Percentiles rank a stretch among this genome's conserved stretches.
phyloP scores from a whole-genome alignment of 2,797 vertebrate species.

The Acanthornis magna region DNA sequence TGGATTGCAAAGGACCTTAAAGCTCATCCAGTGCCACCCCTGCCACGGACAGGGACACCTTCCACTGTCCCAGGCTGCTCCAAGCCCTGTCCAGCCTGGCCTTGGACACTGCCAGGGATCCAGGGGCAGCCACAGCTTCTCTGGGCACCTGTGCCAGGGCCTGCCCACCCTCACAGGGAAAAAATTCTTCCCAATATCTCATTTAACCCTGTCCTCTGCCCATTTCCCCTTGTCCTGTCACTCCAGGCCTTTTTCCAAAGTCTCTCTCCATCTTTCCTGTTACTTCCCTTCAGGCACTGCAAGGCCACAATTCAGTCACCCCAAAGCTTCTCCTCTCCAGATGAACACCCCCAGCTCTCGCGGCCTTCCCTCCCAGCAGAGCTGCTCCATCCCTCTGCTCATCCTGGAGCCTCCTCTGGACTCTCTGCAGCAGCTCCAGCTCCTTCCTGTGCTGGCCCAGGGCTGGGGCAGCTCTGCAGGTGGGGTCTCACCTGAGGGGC shows the following conservation, averaged over 20 bases:
- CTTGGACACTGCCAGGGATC: background rate
- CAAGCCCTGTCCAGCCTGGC: accelerated
- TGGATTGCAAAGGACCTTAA: background rate
- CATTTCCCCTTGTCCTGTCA: accelerated
- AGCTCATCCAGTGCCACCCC: background rate
- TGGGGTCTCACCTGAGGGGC: background rate
- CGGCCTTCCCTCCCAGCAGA: background rate
- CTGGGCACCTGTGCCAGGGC: background rate
- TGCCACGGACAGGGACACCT: background rate
- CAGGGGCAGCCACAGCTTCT: background rate
- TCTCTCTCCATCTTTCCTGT: background rate
- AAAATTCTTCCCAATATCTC: accelerated
- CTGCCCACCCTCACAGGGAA: accelerated
- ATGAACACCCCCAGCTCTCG: background rate
- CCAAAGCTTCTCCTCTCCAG: background rate
- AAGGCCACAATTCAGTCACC: background rate
- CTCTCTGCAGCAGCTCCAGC: background rate
- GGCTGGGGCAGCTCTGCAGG: background rate
- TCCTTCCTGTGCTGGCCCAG: background rate
- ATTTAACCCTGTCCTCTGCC: accelerated
- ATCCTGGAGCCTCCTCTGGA: background rate
- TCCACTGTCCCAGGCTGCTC: background rate
- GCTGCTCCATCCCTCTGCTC: background rate
- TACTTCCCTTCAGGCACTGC: accelerated
- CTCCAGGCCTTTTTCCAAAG: accelerated